A percentile compares a stretch with the other conserved stretches of the same genome.
phyloP scores from a whole-genome alignment of 2,888 invertebrate species.

The Myathropa florea region DNA sequence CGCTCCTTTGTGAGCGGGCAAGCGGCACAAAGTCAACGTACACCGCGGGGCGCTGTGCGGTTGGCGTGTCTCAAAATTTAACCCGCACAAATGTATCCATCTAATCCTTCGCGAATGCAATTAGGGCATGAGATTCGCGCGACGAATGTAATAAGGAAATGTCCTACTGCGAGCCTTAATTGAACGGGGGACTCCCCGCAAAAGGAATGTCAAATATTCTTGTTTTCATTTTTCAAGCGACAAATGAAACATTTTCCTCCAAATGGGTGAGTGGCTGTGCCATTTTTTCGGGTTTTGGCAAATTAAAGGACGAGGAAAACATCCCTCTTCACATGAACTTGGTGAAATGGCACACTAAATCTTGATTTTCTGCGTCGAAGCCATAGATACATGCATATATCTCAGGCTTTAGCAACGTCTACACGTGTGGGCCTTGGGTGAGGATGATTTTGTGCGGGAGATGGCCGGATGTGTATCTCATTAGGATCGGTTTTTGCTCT shows the following conservation, averaged over 20 bases:
- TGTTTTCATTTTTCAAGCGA: background rate
- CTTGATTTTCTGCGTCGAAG: no score
- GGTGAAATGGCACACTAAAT: no score
- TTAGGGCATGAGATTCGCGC: background rate
- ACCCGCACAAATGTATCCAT: background rate
- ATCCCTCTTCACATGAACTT: no score
- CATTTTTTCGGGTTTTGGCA: background rate
- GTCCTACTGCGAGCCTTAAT: background rate
- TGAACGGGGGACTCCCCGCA: background rate
- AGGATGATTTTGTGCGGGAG: no score
- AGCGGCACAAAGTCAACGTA: no score
- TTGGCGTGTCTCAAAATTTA: background rate
- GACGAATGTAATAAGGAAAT: background rate
- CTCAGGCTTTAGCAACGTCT: no score
- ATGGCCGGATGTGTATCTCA: no score
- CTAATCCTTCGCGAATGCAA: constrained; percentile 3
- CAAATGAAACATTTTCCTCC: background rate
- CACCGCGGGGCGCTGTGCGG: no score
- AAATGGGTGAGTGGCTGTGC: no score
- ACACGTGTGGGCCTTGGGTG: no score
- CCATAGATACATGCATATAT: no score
- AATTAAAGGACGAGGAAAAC: background rate
- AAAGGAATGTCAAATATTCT: background rate
- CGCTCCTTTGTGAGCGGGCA: background rate
- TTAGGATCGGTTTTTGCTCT: no score